A percentile compares a stretch with the other conserved stretches of the same genome.
These are phyloP conservation scores for Melospiza georgiana DNA, from an alignment of 2,113 vertebrate species.

Conservation along the genomic window DNA sequence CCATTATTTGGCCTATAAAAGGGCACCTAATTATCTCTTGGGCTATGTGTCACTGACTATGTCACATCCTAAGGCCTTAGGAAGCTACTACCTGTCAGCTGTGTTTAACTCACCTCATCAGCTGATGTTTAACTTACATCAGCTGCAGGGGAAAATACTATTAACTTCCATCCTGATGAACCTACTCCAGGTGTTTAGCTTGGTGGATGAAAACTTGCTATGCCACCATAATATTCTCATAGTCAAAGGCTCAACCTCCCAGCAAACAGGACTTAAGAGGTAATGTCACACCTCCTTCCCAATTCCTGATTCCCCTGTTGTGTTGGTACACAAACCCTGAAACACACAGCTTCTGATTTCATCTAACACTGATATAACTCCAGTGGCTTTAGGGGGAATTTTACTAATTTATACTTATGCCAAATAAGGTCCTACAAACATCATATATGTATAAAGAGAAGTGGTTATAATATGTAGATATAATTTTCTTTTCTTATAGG, in stretches of 20 bases:
- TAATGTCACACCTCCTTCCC: neutral
- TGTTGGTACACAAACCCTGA: neutral
- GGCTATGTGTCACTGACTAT: neutral
- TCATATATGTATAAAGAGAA: neutral
- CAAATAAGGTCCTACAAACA: neutral
- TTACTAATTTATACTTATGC: neutral
- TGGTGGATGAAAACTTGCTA: neutral
- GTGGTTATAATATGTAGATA: slow-evolving; percentile 8
- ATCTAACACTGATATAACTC: neutral
- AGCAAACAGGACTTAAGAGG: neutral
- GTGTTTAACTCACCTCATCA: neutral
- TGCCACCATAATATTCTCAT: neutral
- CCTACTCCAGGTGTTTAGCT: neutral
- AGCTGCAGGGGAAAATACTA: neutral
- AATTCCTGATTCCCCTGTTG: neutral
- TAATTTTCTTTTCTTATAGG: slow-evolving; percentile 21
- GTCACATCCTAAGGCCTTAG: neutral
- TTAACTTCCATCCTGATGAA: neutral
- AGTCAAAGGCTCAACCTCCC: neutral
- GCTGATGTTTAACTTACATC: neutral
- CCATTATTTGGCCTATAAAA: neutral
- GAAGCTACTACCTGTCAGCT: neutral
- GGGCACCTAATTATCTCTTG: neutral
- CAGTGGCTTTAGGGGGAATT: neutral
- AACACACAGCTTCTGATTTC: neutral